Evolutionary conservation across 1,140 invertebrate species (phyloP).

Genomic region (Eufriesea mexicana): DNA sequence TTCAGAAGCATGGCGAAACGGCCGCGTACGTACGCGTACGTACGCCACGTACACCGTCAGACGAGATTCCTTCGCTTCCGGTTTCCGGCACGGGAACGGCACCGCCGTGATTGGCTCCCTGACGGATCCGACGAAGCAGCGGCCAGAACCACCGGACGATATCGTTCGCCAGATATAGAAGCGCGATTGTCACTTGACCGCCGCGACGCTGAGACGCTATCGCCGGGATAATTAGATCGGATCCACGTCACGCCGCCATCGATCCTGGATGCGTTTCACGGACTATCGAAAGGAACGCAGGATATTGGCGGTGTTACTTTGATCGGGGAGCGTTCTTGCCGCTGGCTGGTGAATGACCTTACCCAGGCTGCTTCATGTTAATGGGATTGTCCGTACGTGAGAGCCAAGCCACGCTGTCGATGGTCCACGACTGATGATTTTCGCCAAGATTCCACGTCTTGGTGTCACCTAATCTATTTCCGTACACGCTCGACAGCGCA

Average conservation of each 20-base stretch:
- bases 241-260: background rate
- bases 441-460: background rate
- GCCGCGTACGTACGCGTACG: constrained; percentile 10
- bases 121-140: constrained; percentile 60
- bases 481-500: no score
- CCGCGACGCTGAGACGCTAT: constrained; percentile 40
- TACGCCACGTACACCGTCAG: constrained; percentile 60
- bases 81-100: constrained; percentile 78
- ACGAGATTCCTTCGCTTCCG: constrained; percentile 81
- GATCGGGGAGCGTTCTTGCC: background rate
- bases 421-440: background rate
- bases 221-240: constrained; percentile 59
- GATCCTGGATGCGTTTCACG: background rate
- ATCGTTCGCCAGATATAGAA: constrained; percentile 68
- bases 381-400: background rate
- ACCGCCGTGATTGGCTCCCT: constrained; percentile 75
- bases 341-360: background rate
- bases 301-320: constrained; percentile 8
- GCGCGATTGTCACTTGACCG: constrained; percentile 57
- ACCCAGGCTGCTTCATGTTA: background rate
- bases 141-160: constrained; percentile 56
- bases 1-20: constrained; percentile 43
- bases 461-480: no score
- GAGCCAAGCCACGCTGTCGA: background rate
- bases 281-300: background rate